Base-by-base conservation (phyloP, 1,140 invertebrate species). In the Pinna nobilis region DNA sequence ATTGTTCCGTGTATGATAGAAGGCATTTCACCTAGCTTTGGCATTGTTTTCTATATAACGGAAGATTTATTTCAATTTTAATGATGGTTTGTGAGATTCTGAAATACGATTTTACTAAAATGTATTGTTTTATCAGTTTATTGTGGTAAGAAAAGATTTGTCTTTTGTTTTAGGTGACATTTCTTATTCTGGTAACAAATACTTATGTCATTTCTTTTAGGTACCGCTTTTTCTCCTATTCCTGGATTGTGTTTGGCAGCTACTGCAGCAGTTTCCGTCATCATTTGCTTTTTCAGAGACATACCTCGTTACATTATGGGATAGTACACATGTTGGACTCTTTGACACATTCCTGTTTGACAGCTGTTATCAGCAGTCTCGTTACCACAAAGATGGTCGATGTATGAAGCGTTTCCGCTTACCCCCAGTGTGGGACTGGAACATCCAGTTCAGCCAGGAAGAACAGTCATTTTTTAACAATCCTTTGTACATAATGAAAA, bases 301-400 rank as follows among this genome's bases (percentile, higher is more conserved):
- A 0, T 97, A 97, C 89, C 91, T 99, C 49, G 96, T 95, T 6
- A 94, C 94, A 0, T 84, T 98, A 3, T 98, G 96, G 95, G 97
- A 99, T 89, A 92, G 93, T 20, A 92, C 93, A 47, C 94, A 95
- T 80, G 92, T 96, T 79, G 94, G 95, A 33, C 91, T 97, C 37
- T 97, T 97, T 85, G 95, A 97, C 74, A 97, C 95, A 23, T 98
- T 98, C 90, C 91, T 97, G 20, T 98, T 97, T 83, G 96, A 97
- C 85, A 94, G 81, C 68, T 78, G 80, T 28, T 82, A 87, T 70
- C 82, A 88, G 35, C 68, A 83, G 25, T 47, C 63, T 28, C 90
- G 87, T 68, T 91, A 91, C 25, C 89, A 68, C 20, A 63, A 76
- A 28, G 82, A 85, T 15, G 74, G 81, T 4, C 63, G 75, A 28